Evolutionary conservation across 2,113 vertebrate species (phyloP), one percentile per base, ranked within the genome.

Genomic region (Syrrhaptes paradoxus): DNA sequence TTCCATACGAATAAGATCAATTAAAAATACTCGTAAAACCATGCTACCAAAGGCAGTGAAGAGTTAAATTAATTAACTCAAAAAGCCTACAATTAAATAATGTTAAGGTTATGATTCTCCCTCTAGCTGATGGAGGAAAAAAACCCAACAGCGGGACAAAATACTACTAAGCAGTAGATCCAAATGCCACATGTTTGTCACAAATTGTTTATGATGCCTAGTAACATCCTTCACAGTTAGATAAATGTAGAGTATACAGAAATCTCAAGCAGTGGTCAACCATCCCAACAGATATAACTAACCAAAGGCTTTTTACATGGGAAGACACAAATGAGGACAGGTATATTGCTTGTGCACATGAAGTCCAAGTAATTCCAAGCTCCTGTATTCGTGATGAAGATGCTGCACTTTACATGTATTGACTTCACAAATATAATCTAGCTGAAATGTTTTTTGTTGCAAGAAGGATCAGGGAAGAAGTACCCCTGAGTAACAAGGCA

Each of bases 11-110:
- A 97, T 96, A 96, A 96, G 52, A 73, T 96, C 93, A 94, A 96
- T 97, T 97, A 95, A 97, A 97, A 97, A 95, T 71, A 90, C 87
- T 97, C 88, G 14, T 76, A 87, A 92, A 97, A 85, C 84, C 84
- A 93, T 95, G 87, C 48, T 70, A 88, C 71, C 57, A 92, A 97
- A 96, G 85, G 89, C 93, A 96, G 93, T 95, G 88, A 97, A 96
- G 97, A 97, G 93, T 98, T 98, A 97, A 97, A 97, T 97, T 95
- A 95, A 90, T 92, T 95, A 97, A 87, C 96, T 97, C 87, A 94
- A 95, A 98, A 88, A 95, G 55, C 72, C 90, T 95, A 68, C 83
- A 87, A 96, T 96, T 97, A 98, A 97, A 93, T 96, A 93, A 95
- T 84, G 90, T 90, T 95, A 81, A 96, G 84, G 89, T 94, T 95